Conservation (phyloP, 2,797 vertebrate species). For the Sebastes elongatus region DNA sequence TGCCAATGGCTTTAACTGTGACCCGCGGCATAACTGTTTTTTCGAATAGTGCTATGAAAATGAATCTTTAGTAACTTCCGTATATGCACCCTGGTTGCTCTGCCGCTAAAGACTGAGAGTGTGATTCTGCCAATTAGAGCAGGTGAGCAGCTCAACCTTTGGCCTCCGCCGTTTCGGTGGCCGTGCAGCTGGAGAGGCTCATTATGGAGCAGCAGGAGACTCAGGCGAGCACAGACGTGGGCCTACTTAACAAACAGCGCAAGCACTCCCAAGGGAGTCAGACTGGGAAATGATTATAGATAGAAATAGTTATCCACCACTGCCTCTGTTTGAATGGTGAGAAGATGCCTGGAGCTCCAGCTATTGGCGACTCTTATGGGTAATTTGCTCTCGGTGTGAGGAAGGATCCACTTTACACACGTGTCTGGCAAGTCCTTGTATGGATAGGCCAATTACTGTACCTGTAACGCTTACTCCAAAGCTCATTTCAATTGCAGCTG, state of each 20-base stretch:
- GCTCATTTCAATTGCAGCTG: slow-evolving; percentile 5
- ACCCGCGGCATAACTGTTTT: not conserved
- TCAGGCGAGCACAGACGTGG: slow-evolving; percentile 35
- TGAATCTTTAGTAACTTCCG: not conserved
- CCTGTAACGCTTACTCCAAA: not conserved
- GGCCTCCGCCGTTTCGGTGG: slow-evolving; percentile 30
- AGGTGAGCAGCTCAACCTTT: slow-evolving; percentile 53
- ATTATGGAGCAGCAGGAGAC: slow-evolving; percentile 59
- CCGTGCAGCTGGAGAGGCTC: slow-evolving; percentile 57
- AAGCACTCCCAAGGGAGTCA: slow-evolving; percentile 34
- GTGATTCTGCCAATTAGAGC: slow-evolving; percentile 57
- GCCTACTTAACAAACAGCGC: slow-evolving; percentile 60
- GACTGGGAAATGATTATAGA: slow-evolving; percentile 50
- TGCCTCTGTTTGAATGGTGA: slow-evolving; percentile 1
- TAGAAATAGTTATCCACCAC: slow-evolving; percentile 31
- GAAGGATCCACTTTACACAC: slow-evolving; percentile 19
- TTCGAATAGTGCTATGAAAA: not conserved
- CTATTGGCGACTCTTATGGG: slow-evolving; percentile 8
- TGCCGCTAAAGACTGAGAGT: slow-evolving; percentile 2
- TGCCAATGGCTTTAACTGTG: not conserved
- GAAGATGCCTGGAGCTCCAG: slow-evolving; percentile 14
- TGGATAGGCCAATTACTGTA: slow-evolving; percentile 28
- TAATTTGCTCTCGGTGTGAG: slow-evolving; percentile 25
- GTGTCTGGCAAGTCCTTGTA: slow-evolving; percentile 11
- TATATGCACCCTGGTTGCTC: not conserved